These are phyloP conservation scores for Ochropacha duplaris DNA, from an alignment of 2,888 invertebrate genomes.

Conservation along the genomic window DNA sequence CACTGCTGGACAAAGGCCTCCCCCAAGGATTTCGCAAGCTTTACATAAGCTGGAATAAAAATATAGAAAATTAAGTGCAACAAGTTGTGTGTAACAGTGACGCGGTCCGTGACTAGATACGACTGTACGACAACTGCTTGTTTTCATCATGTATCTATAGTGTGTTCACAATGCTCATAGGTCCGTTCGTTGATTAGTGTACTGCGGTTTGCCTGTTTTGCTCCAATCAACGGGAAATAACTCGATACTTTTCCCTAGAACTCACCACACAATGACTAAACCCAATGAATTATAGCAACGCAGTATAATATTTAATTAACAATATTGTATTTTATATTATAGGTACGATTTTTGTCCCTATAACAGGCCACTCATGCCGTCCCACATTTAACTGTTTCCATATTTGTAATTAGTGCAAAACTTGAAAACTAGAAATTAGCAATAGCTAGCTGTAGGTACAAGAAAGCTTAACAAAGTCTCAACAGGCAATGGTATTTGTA, in stretches of 20 bases:
- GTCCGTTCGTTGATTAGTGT: slow-evolving; percentile 3
- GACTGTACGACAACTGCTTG: background rate
- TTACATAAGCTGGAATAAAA: background rate
- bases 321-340: background rate
- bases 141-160: background rate
- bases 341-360: background rate
- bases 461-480: no score
- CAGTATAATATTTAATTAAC: background rate
- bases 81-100: background rate
- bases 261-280: slow-evolving; percentile 2
- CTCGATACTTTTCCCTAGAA: slow-evolving; percentile 33
- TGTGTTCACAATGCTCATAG: background rate
- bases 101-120: background rate
- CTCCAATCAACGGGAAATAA: slow-evolving; percentile 31
- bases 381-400: no score
- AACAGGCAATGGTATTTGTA: no score
- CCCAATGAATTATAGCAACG: slow-evolving; percentile 15
- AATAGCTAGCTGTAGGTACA: no score
- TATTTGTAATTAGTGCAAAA: no score
- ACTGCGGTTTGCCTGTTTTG: slow-evolving; percentile 72
- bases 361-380: background rate
- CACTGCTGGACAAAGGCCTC: no score
- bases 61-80: no score
- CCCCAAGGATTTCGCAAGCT: no score
- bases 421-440: no score